Base-by-base conservation (phyloP, 2,888 invertebrate genomes). In the Leptothorax acervorum region DNA sequence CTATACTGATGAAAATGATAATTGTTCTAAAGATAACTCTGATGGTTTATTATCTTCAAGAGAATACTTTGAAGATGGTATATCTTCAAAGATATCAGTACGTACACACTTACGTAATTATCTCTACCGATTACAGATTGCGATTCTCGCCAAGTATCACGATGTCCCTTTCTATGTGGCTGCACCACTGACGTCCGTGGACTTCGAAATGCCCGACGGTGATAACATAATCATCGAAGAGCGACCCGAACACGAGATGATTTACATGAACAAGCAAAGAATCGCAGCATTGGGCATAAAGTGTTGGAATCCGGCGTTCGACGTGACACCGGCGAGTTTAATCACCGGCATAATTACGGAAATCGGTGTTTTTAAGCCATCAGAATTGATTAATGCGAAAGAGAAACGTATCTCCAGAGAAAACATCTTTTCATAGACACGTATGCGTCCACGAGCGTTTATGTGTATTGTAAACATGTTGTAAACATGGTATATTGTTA, bases 291-390 rank as follows among this genome's bases (percentile, higher is more conserved):
- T 97, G 93, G 98, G 98, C 79, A 98, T 99, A 79, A 96, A 96
- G 78, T 99, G 98, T 94, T 99, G 99, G 99, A 99, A 99, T 96
- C 99, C 99, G 74, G 98, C 99, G 0, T 99, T 99, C 95, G 99
- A 99, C 95, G 98, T 99, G 0, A 99, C 99, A 4, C 99, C 99
- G 42, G 98, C 98, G 0, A 95, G 96, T 28, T 96, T 99, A 51
- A 99, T 99, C 88, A 97, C 98, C 83, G 99, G 97, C 31, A 98
- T 99, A 87, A 98, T 99, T 53, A 99, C 99, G 12, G 99, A 99
- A 95, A 96, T 96, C 90, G 99, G 99, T 23, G 97, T 99, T 1
- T 98, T 97, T 92, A 94, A 95, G 87, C 98, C 98, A 5, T 94
- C 93, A 35, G 95, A 96, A 84, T 92, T 96, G 66, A 78, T 85